Base-by-base conservation (phyloP, 2,113 vertebrate species). In the Cairina moschata region DNA sequence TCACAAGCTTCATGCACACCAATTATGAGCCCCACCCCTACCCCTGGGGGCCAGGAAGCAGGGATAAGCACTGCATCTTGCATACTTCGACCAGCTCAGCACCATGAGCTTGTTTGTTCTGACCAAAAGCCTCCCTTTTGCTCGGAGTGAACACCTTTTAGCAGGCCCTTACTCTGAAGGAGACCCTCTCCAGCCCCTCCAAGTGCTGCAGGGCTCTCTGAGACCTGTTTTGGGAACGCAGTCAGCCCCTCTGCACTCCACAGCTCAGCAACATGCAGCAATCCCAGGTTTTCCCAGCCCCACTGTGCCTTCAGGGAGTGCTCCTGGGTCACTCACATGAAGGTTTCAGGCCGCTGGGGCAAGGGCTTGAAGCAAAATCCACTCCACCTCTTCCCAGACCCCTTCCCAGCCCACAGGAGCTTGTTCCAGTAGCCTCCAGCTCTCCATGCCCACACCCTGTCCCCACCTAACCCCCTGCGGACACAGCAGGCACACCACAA, bases 21-120 rank as follows among this genome's bases (percentile, higher is more conserved):
- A 54, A 20, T 69, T 69, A 23, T 6, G 44, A 90, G 4, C 26
- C 48, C 32, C 28, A 2, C 21, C 31, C 73, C 17, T 5, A 18
- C 25, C 26, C 31, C 40, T 0, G 0, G 5, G 26, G 32, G 17
- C 1, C 46, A 71, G 42, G 67, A 66, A 50, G 56, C 0, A 55
- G 56, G 56, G 42, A 34, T 42, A 56, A 79, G 58, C 28, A 11
- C 34, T 6, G 15, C 22, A 15, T 18, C 5, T 0, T 16, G 31
- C 67, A 28, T 32, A 4, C 42, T 55, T 32, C 7, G 62, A 76
- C 46, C 31, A 59, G 78, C 4, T 0, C 69, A 58, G 40, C 50
- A 8, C n/a, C 44, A 10, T n/a, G 10, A 82, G 50, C 56, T 75
- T 75, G 78, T 54, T 78, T 4, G 0, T 26, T 63, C 32, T 36